Conservation (phyloP, 2,888 invertebrate genomes). For the Calliphora vomitoria region DNA sequence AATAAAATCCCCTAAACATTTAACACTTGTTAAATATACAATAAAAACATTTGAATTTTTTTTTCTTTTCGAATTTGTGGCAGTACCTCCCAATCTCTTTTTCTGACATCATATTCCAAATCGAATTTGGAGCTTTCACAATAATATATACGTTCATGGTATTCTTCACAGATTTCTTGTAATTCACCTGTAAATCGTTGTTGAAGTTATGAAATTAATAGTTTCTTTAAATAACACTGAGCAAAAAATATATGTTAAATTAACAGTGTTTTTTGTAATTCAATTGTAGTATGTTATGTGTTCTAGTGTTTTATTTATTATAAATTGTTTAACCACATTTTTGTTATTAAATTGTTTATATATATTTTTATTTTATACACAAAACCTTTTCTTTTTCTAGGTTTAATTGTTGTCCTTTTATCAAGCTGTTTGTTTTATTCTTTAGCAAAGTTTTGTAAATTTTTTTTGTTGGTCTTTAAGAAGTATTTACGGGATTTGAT, state of each 20-base stretch:
- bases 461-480: constrained; percentile 15
- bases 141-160: constrained; percentile 98
- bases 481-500: constrained; percentile 59
- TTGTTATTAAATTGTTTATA: constrained; percentile 7
- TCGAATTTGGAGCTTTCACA: constrained; percentile 99
- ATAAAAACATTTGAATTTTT: neutral
- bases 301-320: constrained; percentile 71
- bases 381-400: constrained; percentile 49
- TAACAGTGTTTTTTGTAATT: neutral
- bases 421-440: constrained; percentile 23
- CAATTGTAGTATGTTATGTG: constrained; percentile 74
- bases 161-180: constrained; percentile 97
- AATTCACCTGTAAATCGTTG: constrained; percentile 86
- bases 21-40: constrained; percentile 9
- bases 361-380: constrained; percentile 27
- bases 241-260: neutral
- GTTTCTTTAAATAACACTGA: neutral
- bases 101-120: constrained; percentile 99
- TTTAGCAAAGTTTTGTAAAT: too few species aligned
- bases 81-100: constrained; percentile 99
- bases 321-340: constrained; percentile 25
- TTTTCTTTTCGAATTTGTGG: constrained; percentile 85
- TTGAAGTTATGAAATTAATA: neutral
- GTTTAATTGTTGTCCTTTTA: constrained; percentile 18
- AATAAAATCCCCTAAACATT: constrained; percentile 36